A percentile compares a stretch with the other conserved stretches of the same genome.
Evolutionary conservation across 2,888 invertebrate genomes (phyloP).

Genomic region (Ypsolopha scabrella): DNA sequence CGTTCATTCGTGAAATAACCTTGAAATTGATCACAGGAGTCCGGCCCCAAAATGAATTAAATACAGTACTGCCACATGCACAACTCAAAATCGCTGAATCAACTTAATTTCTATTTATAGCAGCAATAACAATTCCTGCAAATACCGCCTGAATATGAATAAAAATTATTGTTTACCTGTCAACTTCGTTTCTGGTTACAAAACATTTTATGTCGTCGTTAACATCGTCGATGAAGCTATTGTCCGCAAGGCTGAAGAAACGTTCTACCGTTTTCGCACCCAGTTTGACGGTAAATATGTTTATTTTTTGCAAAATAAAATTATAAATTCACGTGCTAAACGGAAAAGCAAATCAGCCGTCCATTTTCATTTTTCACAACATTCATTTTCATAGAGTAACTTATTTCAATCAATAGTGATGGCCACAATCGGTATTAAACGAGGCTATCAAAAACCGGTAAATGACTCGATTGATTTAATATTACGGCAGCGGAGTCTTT

Average conservation of each 20-base stretch:
- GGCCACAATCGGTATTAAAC: not conserved
- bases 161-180: conserved; percentile 58
- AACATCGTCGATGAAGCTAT: conserved; percentile 61
- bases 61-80: not conserved
- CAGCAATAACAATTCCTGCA: not conserved
- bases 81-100: not conserved
- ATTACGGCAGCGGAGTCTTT: too few species aligned
- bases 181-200: conserved; percentile 52
- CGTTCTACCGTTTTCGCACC: conserved; percentile 66
- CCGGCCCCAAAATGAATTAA: conserved; percentile 8
- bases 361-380: conserved; percentile 25
- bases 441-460: too few species aligned
- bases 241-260: conserved; percentile 59
- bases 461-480: too few species aligned
- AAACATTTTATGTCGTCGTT: conserved; percentile 65
- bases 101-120: not conserved
- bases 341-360: conserved; percentile 33
- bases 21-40: conserved; percentile 35
- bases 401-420: not conserved
- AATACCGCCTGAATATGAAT: conserved; percentile 16
- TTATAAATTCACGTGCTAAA: conserved; percentile 45
- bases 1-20: conserved; percentile 45
- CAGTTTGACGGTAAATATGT: conserved; percentile 44
- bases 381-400: too few species aligned
- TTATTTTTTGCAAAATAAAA: conserved; percentile 16